phyloP scores from a whole-genome alignment of 2,113 vertebrate species.

The Mastomys natalensis region DNA sequence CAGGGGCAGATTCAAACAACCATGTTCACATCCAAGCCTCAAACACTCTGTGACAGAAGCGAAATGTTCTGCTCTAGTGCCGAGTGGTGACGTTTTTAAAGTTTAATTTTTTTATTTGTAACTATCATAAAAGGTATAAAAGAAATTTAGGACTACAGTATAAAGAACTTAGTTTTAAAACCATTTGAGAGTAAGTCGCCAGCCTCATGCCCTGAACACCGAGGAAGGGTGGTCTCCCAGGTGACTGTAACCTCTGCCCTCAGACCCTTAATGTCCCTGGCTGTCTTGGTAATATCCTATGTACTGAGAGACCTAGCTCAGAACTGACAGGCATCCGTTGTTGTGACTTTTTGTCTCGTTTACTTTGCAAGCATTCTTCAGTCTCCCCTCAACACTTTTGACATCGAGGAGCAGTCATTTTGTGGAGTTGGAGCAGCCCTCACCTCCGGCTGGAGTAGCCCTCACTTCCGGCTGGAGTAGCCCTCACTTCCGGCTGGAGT shows the following conservation, averaged over 20 bases:
- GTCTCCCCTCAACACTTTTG: not conserved
- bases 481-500: no score
- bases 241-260: not conserved
- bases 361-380: not conserved
- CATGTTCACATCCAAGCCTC: not conserved
- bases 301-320: not conserved
- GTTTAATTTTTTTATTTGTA: slow-evolving; percentile 34
- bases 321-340: not conserved
- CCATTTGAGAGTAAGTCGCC: not conserved
- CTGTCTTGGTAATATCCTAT: not conserved
- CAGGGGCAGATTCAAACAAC: not conserved
- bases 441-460: no score
- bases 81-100: not conserved
- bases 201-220: not conserved
- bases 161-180: not conserved
- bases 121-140: not conserved
- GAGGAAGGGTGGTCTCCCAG: not conserved
- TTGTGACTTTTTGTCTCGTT: not conserved
- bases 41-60: not conserved
- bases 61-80: not conserved
- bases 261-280: not conserved
- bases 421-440: not conserved
- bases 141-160: not conserved
- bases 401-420: not conserved
- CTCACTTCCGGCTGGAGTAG: no score